Evolutionary conservation across 2,888 invertebrate species (phyloP).

Genomic region (Helleia helle): DNA sequence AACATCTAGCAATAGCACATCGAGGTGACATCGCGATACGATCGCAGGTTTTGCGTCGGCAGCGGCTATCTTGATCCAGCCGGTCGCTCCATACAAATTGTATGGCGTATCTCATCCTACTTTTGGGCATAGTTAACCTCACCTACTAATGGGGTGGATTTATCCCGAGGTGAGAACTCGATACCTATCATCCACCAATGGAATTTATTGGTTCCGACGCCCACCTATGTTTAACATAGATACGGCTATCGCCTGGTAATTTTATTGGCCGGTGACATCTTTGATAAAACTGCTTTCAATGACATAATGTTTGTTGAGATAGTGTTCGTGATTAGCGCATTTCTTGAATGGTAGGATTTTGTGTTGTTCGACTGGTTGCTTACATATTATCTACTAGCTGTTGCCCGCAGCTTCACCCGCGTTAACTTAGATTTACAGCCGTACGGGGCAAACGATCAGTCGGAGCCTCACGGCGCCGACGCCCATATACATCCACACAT

Average conservation of each 20-base stretch:
- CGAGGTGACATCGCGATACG: slow-evolving; percentile 37
- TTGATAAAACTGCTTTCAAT: too few species aligned
- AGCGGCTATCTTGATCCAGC: slow-evolving; percentile 59
- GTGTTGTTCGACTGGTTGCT: too few species aligned
- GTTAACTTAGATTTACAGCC: too few species aligned
- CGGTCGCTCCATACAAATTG: slow-evolving; percentile 70
- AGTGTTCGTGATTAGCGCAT: too few species aligned
- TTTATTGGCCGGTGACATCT: not conserved
- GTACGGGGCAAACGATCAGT: too few species aligned
- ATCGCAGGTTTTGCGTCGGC: slow-evolving; percentile 50
- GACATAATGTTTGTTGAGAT: too few species aligned
- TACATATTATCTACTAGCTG: too few species aligned
- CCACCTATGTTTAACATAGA: not conserved
- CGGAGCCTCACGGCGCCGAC: too few species aligned
- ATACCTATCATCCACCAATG: slow-evolving; percentile 9
- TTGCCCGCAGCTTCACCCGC: too few species aligned
- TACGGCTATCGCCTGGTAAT: not conserved
- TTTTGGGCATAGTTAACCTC: slow-evolving; percentile 72
- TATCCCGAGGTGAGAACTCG: slow-evolving; percentile 30
- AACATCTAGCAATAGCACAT: slow-evolving; percentile 2
- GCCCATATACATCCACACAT: too few species aligned
- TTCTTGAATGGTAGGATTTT: too few species aligned
- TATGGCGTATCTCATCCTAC: slow-evolving; percentile 64
- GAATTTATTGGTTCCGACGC: slow-evolving; percentile 6
- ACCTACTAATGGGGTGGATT: slow-evolving; percentile 63